phyloP scores from a whole-genome alignment of 1,140 invertebrate genomes.

The Leptinotarsa lineolata region DNA sequence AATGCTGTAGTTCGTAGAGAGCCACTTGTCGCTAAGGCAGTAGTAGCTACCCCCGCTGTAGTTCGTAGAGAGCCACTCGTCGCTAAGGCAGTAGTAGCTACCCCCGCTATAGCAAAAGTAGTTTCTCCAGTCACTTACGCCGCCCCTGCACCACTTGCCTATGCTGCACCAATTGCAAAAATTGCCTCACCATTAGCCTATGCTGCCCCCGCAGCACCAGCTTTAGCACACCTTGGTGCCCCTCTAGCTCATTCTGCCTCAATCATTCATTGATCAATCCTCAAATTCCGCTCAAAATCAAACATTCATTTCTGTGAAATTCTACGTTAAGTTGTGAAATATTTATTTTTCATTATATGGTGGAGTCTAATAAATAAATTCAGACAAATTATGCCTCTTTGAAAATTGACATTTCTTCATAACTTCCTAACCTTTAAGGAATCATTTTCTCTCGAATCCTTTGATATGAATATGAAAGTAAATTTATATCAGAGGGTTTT shows the following conservation, averaged over 20 bases:
- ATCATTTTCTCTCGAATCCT: too few relatives aligned
- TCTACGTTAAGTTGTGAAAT: too few relatives aligned
- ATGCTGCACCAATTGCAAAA: constrained; percentile 12
- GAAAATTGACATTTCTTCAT: too few relatives aligned
- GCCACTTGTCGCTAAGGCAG: constrained; percentile 40
- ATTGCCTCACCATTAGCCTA: constrained; percentile 22
- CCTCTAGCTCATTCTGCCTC: background rate
- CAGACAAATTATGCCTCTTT: too few relatives aligned
- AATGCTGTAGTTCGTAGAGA: constrained; percentile 58
- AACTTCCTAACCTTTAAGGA: too few relatives aligned
- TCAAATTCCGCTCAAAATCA: too few relatives aligned
- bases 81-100: constrained; percentile 38
- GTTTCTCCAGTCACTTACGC: constrained; percentile 27
- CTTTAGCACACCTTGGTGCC: background rate
- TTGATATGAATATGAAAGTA: too few relatives aligned
- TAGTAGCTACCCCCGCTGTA: constrained; percentile 53
- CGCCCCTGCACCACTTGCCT: constrained; percentile 12
- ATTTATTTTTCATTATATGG: too few relatives aligned
- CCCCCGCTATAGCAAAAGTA: constrained; percentile 30
- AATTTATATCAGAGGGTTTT: too few relatives aligned
- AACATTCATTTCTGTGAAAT: too few relatives aligned
- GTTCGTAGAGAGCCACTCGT: constrained; percentile 52
- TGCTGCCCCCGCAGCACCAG: constrained; percentile 11
- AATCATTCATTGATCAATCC: background rate
- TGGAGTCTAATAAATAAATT: too few relatives aligned